Conservation (phyloP, 2,113 vertebrate species). For the Crotalus helleri region DNA sequence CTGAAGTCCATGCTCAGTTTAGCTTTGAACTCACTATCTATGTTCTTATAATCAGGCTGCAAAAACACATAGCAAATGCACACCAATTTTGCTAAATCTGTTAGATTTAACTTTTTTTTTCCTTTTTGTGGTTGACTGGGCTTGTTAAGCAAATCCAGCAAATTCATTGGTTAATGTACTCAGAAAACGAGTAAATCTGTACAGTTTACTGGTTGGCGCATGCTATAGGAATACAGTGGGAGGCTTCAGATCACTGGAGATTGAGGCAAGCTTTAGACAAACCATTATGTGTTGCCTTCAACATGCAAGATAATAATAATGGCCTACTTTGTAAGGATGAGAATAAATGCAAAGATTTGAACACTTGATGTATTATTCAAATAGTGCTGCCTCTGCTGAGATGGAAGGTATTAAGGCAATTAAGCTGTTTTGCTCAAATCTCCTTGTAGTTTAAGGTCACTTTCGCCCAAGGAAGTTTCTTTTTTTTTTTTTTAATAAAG, state of each 20-base stretch:
- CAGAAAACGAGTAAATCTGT: not conserved
- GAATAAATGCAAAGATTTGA: not conserved
- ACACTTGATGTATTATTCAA: not conserved
- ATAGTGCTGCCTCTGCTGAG: not conserved
- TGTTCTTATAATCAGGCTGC: not conserved
- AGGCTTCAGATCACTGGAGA: not conserved
- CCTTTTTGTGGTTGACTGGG: not conserved
- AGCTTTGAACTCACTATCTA: not conserved
- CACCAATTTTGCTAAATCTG: not conserved
- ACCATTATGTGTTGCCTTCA: not conserved
- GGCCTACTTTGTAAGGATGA: not conserved
- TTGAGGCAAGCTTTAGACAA: not conserved
- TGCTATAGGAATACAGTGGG: not conserved
- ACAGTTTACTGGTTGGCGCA: not conserved
- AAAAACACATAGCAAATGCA: not conserved
- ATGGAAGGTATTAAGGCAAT: not conserved
- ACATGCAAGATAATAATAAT: not conserved
- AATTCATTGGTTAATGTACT: not conserved
- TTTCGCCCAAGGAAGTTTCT: not conserved
- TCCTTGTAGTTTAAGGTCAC: not conserved
- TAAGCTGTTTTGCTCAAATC: not conserved
- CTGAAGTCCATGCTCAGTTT: not conserved
- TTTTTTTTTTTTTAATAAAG: no score
- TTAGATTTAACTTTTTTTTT: not conserved
- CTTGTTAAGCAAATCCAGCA: not conserved